Evolutionary conservation across 2,113 vertebrate genomes (phyloP), one percentile per base, ranked within the genome.

Genomic region (Perognathus longimembris): DNA sequence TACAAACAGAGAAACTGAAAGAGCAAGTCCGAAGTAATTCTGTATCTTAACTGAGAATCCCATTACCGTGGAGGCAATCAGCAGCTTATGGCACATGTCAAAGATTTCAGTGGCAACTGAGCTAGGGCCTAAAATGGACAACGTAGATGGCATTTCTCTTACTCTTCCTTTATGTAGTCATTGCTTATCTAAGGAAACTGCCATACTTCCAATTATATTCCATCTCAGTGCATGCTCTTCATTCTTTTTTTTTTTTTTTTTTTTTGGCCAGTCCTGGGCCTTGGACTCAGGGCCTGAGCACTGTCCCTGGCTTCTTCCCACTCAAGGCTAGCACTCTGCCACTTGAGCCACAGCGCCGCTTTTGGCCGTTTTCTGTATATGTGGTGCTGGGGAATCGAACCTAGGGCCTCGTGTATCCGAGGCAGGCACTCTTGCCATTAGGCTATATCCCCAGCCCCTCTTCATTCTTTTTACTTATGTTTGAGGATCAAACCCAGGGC

Each of bases 1-100:
- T 81, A 85, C 81, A 93, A 93, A 93, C 76, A 73, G 59, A 92
- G 80, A 90, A 84, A 95, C 32, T 69, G 78, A 76, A 36, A 80
- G 59, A 92, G 28, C 54, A 66, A 95, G 42, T 81, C 88, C 88
- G 32, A 86, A 73, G 79, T 54, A 61, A 81, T 24, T 38, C 69
- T 76, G 74, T 85, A 34, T 94, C 42, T 94, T 83, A 61, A 66
- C 66, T 86, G 83, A 92, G 90, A 91, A 85, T 70, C 34, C 40
- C 18, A 54, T 79, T 93, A 67, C 74, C 76, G 77, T 64, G 71
- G 71, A 87, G 70, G 67, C 45, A 45, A 77, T 93, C 42, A 81
- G 61, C 64, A 84, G 85, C 22, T 32, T 93, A 77, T 18, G 67
- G 71, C 11, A 40, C 4, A 20, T 92, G 30, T 67, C 76, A 90